Percentiles rank a stretch among this genome's conserved stretches.
These are phyloP conservation scores for Stictocephala bisonia DNA, from an alignment of 2,888 invertebrate genomes.

Conservation along the genomic window DNA sequence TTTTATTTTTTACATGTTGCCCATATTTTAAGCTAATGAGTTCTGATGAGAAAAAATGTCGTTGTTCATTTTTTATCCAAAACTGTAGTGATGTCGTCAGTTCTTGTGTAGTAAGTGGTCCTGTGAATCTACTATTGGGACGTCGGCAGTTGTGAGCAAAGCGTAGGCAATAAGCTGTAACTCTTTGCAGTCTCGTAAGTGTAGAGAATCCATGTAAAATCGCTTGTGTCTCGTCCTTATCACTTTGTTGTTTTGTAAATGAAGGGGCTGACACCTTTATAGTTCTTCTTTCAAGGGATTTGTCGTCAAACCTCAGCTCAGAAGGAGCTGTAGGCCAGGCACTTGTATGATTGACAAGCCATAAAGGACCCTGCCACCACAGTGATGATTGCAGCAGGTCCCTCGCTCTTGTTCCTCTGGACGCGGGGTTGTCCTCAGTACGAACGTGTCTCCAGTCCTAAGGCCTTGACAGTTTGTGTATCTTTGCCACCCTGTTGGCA, in stretches of 20 bases:
- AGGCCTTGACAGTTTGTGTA: not conserved
- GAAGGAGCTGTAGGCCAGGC: not conserved
- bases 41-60: not conserved
- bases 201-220: no score
- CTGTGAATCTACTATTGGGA: no score
- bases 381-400: conserved; percentile 26
- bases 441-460: conserved; percentile 58
- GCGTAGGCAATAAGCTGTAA: not conserved
- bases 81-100: not conserved
- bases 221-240: no score
- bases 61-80: not conserved
- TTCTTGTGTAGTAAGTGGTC: not conserved
- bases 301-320: no score
- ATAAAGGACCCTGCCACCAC: conserved; percentile 54
- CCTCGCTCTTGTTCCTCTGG: conserved; percentile 28
- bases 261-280: no score
- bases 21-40: not conserved
- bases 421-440: conserved; percentile 58
- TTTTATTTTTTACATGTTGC: no score
- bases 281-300: no score
- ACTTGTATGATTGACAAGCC: conserved; percentile 36
- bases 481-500: not conserved
- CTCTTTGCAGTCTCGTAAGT: not conserved
- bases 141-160: not conserved
- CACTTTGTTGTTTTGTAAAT: no score